Conservation (phyloP, 1,140 invertebrate species). For the Leptinotarsa texana region DNA sequence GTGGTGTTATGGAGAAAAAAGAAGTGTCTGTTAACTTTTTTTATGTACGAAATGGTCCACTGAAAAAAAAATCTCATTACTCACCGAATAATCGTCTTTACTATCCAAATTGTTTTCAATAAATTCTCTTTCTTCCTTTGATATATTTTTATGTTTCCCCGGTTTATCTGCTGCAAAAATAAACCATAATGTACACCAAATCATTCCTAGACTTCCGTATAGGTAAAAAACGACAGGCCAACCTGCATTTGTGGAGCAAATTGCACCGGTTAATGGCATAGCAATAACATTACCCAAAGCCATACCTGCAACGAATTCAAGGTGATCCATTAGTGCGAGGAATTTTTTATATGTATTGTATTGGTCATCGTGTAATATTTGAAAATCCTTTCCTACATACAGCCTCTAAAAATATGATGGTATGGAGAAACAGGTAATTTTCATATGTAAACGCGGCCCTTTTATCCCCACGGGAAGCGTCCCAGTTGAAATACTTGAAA, state of each 20-base stretch:
- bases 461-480: too few relatives aligned
- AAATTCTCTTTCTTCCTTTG: slow-evolving; percentile 63
- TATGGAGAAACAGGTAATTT: too few relatives aligned
- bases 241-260: slow-evolving; percentile 67
- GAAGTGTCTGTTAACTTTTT: too few relatives aligned
- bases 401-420: too few relatives aligned
- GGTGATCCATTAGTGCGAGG: too few relatives aligned
- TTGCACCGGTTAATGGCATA: slow-evolving; percentile 69
- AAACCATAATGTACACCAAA: slow-evolving; percentile 67
- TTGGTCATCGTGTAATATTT: too few relatives aligned
- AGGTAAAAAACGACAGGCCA: slow-evolving; percentile 82
- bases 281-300: slow-evolving; percentile 75
- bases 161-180: slow-evolving; percentile 71
- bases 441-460: too few relatives aligned
- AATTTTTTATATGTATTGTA: too few relatives aligned
- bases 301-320: slow-evolving; percentile 56
- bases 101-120: slow-evolving; percentile 64
- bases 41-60: too few relatives aligned
- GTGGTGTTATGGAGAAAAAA: too few relatives aligned
- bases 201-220: slow-evolving; percentile 66
- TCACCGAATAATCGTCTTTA: slow-evolving; percentile 56
- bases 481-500: too few relatives aligned
- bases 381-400: too few relatives aligned
- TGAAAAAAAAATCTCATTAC: neutral
- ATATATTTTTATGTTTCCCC: slow-evolving; percentile 62